phyloP scores from a whole-genome alignment of 1,140 invertebrate species.

The Mercenaria mercenaria region DNA sequence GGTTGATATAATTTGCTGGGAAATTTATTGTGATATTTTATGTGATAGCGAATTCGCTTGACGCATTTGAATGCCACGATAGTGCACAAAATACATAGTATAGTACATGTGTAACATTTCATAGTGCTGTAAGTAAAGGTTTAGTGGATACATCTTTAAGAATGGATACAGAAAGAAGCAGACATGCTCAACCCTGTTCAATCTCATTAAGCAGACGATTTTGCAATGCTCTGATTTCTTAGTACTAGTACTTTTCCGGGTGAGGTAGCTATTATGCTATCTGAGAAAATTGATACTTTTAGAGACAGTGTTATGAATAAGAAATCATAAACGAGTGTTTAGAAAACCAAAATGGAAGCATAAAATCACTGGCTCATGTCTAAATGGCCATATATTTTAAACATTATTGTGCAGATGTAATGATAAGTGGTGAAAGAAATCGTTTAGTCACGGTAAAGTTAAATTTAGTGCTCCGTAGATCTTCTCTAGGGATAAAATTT shows the following conservation, averaged over 20 bases:
- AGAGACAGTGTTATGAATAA: background rate
- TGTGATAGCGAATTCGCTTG: background rate
- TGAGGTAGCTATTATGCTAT: too few relatives aligned
- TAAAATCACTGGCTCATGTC: background rate
- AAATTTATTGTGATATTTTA: constrained; percentile 1
- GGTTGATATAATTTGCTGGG: constrained; percentile 41
- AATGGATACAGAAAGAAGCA: too few relatives aligned
- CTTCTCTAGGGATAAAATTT: background rate
- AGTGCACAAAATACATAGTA: too few relatives aligned
- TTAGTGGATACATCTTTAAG: too few relatives aligned
- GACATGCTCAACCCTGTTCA: too few relatives aligned
- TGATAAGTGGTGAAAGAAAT: background rate
- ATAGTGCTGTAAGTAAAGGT: too few relatives aligned
- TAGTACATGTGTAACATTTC: too few relatives aligned
- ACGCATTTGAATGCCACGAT: background rate
- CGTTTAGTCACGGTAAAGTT: constrained; percentile 18
- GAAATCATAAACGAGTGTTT: background rate
- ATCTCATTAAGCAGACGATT: too few relatives aligned
- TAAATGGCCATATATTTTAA: constrained; percentile 19
- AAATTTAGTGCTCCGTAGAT: constrained; percentile 5
- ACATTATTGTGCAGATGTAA: background rate
- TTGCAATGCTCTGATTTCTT: too few relatives aligned
- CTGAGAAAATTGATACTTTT: background rate
- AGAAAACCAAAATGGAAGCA: background rate
- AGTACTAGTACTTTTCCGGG: too few relatives aligned